These are phyloP conservation scores for Heterodera filipjevi DNA, from an alignment of 2,888 invertebrate genomes.

Conservation along the genomic window DNA sequence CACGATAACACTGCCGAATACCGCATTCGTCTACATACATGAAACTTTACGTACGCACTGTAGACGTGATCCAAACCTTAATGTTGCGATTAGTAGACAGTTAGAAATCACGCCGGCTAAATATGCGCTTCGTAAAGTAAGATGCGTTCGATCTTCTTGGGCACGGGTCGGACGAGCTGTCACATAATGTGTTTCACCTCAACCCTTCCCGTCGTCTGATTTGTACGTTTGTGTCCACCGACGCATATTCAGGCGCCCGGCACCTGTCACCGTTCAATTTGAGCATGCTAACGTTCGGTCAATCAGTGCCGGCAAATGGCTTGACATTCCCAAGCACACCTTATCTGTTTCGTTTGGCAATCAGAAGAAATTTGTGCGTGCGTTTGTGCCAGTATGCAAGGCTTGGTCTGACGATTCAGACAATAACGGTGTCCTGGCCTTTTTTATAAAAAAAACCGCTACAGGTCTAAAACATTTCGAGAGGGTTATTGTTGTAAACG, in stretches of 20 bases:
- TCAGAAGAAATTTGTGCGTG: conserved; percentile 2
- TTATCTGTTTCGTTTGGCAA: background rate
- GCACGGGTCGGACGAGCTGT: conserved; percentile 17
- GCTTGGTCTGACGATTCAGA: conserved; percentile 12
- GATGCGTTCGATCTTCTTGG: conserved; percentile 9
- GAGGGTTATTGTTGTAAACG: too few species aligned
- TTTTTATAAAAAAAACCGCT: too few species aligned
- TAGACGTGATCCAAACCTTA: conserved; percentile 20
- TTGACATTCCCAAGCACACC: conserved; percentile 14
- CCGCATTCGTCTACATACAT: too few species aligned
- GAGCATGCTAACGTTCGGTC: conserved; percentile 17
- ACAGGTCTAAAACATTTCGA: too few species aligned
- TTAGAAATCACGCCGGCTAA: conserved; percentile 21
- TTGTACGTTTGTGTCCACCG: background rate
- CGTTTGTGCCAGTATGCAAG: conserved; percentile 13
- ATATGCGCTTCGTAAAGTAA: conserved; percentile 19
- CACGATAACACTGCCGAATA: too few species aligned
- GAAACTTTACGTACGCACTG: too few species aligned
- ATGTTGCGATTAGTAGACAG: conserved; percentile 3
- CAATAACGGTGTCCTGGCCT: background rate
- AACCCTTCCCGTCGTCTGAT: background rate
- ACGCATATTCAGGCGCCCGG: background rate
- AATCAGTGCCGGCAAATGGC: conserved; percentile 14
- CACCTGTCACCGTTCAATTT: conserved; percentile 13
- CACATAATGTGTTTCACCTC: conserved; percentile 17